Conservation (phyloP, 2,797 vertebrate species). For the Bucorvus abyssinicus region DNA sequence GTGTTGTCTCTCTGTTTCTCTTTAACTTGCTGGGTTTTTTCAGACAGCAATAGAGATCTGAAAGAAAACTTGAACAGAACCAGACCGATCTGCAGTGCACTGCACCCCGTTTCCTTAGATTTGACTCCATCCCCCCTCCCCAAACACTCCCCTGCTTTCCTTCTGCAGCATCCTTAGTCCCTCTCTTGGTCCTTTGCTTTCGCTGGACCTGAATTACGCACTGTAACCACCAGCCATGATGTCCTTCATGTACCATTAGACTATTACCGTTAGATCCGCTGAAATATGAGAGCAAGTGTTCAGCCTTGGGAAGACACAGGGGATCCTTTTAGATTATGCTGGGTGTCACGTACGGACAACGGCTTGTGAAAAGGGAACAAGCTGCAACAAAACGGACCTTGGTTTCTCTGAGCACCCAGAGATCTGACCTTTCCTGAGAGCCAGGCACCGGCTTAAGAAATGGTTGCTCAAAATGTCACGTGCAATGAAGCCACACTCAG, state of each 20-base stretch:
- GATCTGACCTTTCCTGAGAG: background rate
- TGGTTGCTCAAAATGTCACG: background rate
- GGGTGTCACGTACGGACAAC: background rate
- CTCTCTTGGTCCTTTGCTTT: rapidly evolving
- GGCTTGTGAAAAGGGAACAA: background rate
- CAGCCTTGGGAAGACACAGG: background rate
- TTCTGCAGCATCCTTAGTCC: background rate
- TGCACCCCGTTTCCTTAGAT: background rate
- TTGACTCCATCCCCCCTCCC: background rate
- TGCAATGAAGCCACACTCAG: background rate
- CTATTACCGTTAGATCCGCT: background rate
- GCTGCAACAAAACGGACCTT: background rate
- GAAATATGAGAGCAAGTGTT: background rate
- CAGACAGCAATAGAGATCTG: background rate
- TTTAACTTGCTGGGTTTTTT: background rate
- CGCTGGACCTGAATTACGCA: background rate
- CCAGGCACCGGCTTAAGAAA: background rate
- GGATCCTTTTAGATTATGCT: background rate
- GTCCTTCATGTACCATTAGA: rapidly evolving
- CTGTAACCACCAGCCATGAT: background rate
- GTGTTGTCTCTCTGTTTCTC: background rate
- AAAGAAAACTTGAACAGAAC: background rate
- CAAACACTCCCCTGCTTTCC: background rate
- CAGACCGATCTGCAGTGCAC: background rate
- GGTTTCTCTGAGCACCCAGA: background rate